Percentiles rank a stretch among this genome's conserved stretches.
These are phyloP conservation scores for Plemyria rubiginata DNA, from an alignment of 2,888 invertebrate genomes.

Conservation along the genomic window DNA sequence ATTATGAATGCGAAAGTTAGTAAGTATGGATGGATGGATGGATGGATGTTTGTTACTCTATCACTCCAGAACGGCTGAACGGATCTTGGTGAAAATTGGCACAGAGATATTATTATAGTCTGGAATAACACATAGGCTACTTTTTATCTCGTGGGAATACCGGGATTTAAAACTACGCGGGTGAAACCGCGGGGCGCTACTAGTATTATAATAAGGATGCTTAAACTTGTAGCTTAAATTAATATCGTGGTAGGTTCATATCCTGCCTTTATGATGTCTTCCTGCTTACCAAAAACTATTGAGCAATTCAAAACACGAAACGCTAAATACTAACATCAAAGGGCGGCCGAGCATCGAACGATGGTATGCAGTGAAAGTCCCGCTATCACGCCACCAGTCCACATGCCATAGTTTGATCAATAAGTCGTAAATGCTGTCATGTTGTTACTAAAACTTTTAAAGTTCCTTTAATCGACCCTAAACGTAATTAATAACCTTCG, in stretches of 20 bases:
- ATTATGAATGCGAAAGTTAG: no score
- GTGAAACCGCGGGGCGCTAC: no score
- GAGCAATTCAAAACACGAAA: constrained; percentile 27
- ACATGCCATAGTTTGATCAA: constrained; percentile 9
- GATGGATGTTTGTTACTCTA: no score
- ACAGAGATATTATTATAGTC: no score
- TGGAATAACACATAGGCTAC: no score
- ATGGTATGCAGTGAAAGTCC: constrained; percentile 3
- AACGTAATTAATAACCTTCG: no score
- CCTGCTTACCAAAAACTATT: constrained; percentile 19
- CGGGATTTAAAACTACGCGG: no score
- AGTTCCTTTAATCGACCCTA: background rate
- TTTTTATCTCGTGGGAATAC: no score
- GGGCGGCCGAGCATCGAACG: constrained; percentile 9
- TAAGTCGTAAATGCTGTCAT: background rate
- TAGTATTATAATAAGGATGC: background rate
- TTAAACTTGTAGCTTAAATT: background rate
- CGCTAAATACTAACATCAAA: constrained; percentile 23
- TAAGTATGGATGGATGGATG: no score
- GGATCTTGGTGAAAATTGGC: no score
- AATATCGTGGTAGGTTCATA: constrained; percentile 1
- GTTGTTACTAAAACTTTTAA: background rate
- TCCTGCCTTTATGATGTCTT: constrained; percentile 24
- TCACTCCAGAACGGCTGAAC: no score
- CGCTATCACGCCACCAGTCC: background rate